phyloP scores from a whole-genome alignment of 2,113 vertebrate species.

The Malurus elegans region DNA sequence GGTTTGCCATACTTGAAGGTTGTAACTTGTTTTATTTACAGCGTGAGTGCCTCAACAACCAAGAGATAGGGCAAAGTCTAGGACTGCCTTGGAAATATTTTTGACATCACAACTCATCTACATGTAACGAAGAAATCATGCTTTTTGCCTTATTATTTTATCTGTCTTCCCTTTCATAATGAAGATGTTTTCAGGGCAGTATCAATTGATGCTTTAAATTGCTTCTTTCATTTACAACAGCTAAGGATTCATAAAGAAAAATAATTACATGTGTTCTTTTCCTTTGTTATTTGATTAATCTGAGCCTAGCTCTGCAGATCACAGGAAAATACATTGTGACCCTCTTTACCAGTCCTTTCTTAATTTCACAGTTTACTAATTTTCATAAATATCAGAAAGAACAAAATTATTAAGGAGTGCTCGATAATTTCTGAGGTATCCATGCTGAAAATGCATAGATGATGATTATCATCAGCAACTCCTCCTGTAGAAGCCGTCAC shows the following conservation, averaged over 20 bases:
- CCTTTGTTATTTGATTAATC: not conserved
- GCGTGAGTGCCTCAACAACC: not conserved
- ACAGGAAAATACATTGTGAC: not conserved
- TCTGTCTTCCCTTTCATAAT: not conserved
- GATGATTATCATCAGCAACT: not conserved
- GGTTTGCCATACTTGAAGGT: not conserved
- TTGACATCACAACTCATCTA: not conserved
- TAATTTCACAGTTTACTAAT: constrained; percentile 16
- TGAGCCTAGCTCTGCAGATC: not conserved
- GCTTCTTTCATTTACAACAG: not conserved
- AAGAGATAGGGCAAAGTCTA: not conserved
- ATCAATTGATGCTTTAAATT: not conserved
- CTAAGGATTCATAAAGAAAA: not conserved
- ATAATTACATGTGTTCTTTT: not conserved
- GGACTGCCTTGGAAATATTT: not conserved
- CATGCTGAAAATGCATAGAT: not conserved
- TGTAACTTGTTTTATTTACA: not conserved
- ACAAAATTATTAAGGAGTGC: not conserved
- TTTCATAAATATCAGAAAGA: constrained; percentile 14
- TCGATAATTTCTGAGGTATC: not conserved
- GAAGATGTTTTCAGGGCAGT: not conserved
- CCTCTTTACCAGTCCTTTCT: not conserved
- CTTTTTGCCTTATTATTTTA: not conserved
- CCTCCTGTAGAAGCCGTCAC: not conserved
- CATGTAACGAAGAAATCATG: not conserved